Conservation (phyloP, 2,113 vertebrate species). For the Pavo muticus region DNA sequence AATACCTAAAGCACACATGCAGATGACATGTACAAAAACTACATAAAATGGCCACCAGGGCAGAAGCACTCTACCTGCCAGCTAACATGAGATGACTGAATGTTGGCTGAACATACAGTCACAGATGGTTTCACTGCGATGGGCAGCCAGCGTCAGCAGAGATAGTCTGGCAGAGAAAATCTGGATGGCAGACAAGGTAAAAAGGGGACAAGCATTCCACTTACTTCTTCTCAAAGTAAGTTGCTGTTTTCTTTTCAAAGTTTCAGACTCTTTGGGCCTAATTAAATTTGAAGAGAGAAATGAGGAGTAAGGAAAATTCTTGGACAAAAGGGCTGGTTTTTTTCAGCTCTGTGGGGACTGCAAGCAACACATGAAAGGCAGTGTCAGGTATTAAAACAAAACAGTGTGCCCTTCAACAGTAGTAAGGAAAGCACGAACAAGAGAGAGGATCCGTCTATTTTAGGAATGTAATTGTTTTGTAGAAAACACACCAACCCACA, state of each 20-base stretch:
- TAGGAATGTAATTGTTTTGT: not conserved
- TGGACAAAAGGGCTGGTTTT: not conserved
- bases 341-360: not conserved
- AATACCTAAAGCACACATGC: accelerated
- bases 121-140: not conserved
- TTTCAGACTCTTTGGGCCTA: not conserved
- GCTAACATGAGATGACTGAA: not conserved
- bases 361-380: not conserved
- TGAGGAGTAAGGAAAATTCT: constrained; percentile 28
- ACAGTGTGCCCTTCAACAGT: not conserved
- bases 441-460: not conserved
- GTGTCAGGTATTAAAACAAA: constrained; percentile 38
- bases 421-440: not conserved
- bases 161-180: not conserved
- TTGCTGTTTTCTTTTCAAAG: not conserved
- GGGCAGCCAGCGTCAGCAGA: not conserved
- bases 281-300: constrained; percentile 39
- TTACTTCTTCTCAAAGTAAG: constrained; percentile 5
- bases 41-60: not conserved
- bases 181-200: not conserved
- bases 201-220: not conserved
- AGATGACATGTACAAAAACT: not conserved
- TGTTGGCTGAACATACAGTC: not conserved
- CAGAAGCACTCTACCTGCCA: not conserved
- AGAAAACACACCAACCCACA: not conserved